These are phyloP conservation scores for Spodoptera picta DNA, from an alignment of 2,888 invertebrate genomes.

Conservation along the genomic window DNA sequence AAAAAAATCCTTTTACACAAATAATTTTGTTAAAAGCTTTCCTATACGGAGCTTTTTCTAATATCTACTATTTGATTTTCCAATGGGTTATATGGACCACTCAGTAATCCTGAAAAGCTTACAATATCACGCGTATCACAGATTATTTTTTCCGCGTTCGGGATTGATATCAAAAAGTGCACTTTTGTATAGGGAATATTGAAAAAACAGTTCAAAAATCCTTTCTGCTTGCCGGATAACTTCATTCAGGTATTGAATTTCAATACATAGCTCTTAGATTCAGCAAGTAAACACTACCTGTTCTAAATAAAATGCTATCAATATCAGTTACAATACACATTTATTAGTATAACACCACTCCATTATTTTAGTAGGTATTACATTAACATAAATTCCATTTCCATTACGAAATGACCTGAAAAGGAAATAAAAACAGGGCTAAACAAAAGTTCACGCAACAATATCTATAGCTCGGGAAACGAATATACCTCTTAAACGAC, in stretches of 20 bases:
- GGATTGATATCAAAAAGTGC: constrained; percentile 40
- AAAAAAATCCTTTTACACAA: constrained; percentile 20
- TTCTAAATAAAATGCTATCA: neutral
- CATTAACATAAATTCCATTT: constrained; percentile 17
- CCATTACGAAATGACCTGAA: constrained; percentile 12
- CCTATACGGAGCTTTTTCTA: constrained; percentile 16
- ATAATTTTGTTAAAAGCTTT: constrained; percentile 49
- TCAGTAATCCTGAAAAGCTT: constrained; percentile 38
- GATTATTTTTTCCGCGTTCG: constrained; percentile 30
- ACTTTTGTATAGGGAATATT: constrained; percentile 18
- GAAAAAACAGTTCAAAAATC: constrained; percentile 11
- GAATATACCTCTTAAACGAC: constrained; percentile 76
- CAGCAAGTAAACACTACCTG: too few species aligned
- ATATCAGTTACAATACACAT: neutral
- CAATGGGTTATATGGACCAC: constrained; percentile 34
- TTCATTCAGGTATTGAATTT: constrained; percentile 8
- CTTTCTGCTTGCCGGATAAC: constrained; percentile 1
- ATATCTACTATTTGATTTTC: constrained; percentile 37
- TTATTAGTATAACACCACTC: too few species aligned
- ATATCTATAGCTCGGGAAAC: constrained; percentile 69
- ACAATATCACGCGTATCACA: constrained; percentile 39
- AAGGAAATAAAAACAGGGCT: constrained; percentile 34
- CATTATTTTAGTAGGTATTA: constrained; percentile 7
- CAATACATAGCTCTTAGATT: neutral
- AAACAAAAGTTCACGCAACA: constrained; percentile 59